Evolutionary conservation across 23 tunicate genomes (phyloP).

Genomic region (Botrylloides violaceus): DNA sequence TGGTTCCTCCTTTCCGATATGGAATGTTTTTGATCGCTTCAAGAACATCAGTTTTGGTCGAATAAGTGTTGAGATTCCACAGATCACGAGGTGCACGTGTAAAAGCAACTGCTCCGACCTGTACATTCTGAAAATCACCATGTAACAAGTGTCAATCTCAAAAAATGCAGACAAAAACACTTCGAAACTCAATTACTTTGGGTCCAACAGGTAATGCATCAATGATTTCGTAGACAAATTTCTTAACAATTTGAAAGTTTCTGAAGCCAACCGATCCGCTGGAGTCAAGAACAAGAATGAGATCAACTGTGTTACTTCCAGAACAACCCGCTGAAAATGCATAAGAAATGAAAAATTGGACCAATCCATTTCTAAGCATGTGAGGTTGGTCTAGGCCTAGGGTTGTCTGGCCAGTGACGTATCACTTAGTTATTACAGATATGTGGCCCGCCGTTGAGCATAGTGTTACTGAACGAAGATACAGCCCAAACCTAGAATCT

Average conservation of each 20-base stretch:
- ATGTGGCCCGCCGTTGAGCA: too few relatives aligned
- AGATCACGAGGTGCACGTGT: constrained; percentile 19
- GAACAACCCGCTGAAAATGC: neutral
- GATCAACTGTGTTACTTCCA: constrained; percentile 24
- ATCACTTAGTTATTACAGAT: too few relatives aligned
- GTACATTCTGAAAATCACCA: constrained; percentile 6
- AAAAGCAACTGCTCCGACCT: constrained; percentile 25
- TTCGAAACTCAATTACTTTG: constrained; percentile 2
- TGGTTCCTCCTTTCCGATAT: constrained; percentile 31
- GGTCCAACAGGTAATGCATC: constrained; percentile 25
- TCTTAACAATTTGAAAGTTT: constrained; percentile 23
- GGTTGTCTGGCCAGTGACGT: too few relatives aligned
- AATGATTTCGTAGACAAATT: constrained; percentile 23
- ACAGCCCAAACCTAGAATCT: too few relatives aligned
- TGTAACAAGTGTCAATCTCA: too few relatives aligned
- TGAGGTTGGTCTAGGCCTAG: too few relatives aligned
- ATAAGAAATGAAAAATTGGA: too few relatives aligned
- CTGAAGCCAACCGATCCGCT: constrained; percentile 31
- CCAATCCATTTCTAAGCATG: too few relatives aligned
- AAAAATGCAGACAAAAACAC: too few relatives aligned
- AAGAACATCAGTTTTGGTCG: constrained; percentile 13
- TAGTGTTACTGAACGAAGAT: too few relatives aligned
- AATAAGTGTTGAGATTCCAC: constrained; percentile 28
- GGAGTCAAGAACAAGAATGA: constrained; percentile 31
- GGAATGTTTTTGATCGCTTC: constrained; percentile 18